Conservation (phyloP, 2,113 vertebrate genomes). For the Onychostoma macrolepis region DNA sequence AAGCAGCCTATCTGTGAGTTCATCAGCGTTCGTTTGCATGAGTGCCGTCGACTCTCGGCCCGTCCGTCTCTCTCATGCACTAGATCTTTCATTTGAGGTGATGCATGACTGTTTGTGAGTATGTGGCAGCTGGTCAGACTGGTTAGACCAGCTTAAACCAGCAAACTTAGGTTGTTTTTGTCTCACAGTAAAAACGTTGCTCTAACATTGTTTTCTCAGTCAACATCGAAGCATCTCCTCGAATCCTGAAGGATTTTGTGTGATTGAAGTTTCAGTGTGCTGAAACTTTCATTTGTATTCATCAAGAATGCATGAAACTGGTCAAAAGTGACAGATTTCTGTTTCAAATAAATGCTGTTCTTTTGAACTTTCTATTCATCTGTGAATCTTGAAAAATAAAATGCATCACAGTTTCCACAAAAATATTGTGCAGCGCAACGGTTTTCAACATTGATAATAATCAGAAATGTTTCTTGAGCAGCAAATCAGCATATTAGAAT, state of each 20-base stretch:
- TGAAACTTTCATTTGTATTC: background rate
- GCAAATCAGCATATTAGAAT: too few relatives aligned
- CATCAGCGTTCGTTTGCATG: background rate
- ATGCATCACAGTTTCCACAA: too few relatives aligned
- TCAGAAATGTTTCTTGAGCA: too few relatives aligned
- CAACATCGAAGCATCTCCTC: background rate
- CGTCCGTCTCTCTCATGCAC: background rate
- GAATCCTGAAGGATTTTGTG: background rate
- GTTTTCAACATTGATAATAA: too few relatives aligned
- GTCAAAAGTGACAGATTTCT: background rate
- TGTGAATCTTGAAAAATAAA: background rate
- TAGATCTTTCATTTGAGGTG: too few relatives aligned
- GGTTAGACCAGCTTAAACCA: background rate
- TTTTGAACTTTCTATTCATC: background rate
- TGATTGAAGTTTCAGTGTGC: too few relatives aligned
- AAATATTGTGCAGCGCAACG: too few relatives aligned
- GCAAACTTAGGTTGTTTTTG: background rate
- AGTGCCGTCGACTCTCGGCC: background rate
- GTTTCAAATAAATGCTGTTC: background rate
- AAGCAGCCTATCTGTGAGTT: conserved; percentile 97
- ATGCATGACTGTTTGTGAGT: background rate
- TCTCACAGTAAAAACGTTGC: background rate
- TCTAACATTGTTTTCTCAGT: background rate
- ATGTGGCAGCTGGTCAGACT: too few relatives aligned
- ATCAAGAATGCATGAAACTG: background rate